These are phyloP conservation scores for Desoria tigrina DNA, from an alignment of 2,888 invertebrate genomes.

Conservation along the genomic window DNA sequence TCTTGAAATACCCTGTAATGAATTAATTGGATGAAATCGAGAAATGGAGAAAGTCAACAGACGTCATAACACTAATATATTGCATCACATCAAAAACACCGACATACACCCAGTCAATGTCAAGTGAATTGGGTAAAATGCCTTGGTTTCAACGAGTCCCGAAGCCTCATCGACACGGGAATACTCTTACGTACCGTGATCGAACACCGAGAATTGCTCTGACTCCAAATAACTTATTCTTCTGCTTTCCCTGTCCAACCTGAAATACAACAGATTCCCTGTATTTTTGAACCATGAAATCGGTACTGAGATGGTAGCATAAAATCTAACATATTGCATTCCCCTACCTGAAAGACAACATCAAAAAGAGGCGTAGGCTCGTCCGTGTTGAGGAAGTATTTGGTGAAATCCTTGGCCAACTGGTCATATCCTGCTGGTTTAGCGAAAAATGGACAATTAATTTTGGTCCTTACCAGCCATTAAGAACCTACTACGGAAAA, in stretches of 20 bases:
- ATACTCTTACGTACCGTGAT: slow-evolving; percentile 74
- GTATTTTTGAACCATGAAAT: too few relatives aligned
- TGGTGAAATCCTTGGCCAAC: slow-evolving; percentile 85
- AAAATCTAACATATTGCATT: too few relatives aligned
- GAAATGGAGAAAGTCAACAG: background rate
- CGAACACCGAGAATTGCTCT: slow-evolving; percentile 87
- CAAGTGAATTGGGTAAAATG: background rate
- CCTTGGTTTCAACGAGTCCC: background rate
- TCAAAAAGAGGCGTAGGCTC: slow-evolving; percentile 80
- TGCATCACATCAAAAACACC: background rate
- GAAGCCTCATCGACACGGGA: background rate
- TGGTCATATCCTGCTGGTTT: slow-evolving; percentile 75
- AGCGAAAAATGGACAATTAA: slow-evolving; percentile 48
- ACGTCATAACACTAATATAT: background rate
- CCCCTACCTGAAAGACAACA: slow-evolving; percentile 81
- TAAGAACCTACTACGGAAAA: slow-evolving; percentile 3
- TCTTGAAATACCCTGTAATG: slow-evolving; percentile 78
- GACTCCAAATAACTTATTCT: slow-evolving; percentile 85
- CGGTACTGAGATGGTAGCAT: too few relatives aligned
- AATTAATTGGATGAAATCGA: slow-evolving; percentile 17
- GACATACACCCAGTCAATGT: background rate
- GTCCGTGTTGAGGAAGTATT: slow-evolving; percentile 82
- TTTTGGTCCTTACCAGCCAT: slow-evolving; percentile 18
- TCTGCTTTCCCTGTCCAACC: slow-evolving; percentile 89
- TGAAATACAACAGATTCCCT: slow-evolving; percentile 84